Percentiles rank a stretch among this genome's conserved stretches.
Evolutionary conservation across 92 coral and sea anemone genomes (phyloP).

Genomic region (Heliopora coerulea): DNA sequence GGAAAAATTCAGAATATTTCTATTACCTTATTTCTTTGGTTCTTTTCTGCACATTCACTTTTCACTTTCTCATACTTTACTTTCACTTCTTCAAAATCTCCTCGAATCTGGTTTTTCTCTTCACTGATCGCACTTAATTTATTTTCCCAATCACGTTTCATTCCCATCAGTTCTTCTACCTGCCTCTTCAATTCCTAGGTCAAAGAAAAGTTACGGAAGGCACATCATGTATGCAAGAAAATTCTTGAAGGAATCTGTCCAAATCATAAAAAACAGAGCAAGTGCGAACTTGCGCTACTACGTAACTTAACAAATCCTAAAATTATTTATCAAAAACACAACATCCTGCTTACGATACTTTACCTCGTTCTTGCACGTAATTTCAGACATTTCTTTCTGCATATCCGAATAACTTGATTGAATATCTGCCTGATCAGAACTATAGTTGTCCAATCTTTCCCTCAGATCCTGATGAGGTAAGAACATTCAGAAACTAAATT

Average conservation of each 20-base stretch:
- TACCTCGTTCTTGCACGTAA: conserved; percentile 21
- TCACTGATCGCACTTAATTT: conserved; percentile 34
- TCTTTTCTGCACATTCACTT: conserved; percentile 30
- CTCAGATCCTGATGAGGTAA: conserved; percentile 57
- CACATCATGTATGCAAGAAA: not conserved
- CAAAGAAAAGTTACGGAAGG: not conserved
- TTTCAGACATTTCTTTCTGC: conserved; percentile 12
- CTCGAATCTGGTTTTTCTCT: conserved; percentile 56
- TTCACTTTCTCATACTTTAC: conserved; percentile 48
- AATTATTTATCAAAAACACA: no score
- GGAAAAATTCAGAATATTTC: no score
- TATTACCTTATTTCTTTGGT: conserved; percentile 38
- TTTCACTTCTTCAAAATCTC: conserved; percentile 48
- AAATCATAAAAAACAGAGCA: no score
- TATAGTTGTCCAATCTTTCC: conserved; percentile 61
- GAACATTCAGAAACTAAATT: not conserved
- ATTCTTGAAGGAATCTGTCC: no score
- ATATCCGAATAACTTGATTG: conserved; percentile 32
- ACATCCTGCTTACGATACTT: no score
- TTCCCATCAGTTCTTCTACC: conserved; percentile 17
- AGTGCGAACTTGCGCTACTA: no score
- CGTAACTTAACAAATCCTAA: no score
- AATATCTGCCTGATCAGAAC: conserved; percentile 36
- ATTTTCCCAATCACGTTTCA: conserved; percentile 12
- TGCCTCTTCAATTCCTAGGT: conserved; percentile 28